These are phyloP conservation scores for Papilio xuthus DNA, from an alignment of 1,140 invertebrate species.

Conservation along the genomic window DNA sequence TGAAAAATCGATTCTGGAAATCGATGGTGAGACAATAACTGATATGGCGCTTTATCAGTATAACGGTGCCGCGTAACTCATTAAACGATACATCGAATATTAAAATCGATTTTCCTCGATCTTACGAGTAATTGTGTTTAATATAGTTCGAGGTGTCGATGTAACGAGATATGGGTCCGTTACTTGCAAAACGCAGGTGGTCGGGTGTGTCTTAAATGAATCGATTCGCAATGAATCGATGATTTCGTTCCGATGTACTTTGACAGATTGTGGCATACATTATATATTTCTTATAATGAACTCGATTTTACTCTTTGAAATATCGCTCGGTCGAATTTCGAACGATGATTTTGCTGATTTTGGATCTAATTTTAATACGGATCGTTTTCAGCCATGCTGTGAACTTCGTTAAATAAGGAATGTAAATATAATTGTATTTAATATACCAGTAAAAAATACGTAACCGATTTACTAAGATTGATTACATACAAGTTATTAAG, in stretches of 20 bases:
- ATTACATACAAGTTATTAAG: neutral
- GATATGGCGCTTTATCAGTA: conserved; percentile 35
- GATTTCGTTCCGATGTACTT: conserved; percentile 49
- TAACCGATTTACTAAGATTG: neutral
- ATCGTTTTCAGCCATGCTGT: conserved; percentile 38
- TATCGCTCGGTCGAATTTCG: conserved; percentile 38
- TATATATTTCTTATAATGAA: conserved; percentile 42
- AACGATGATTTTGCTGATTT: conserved; percentile 45
- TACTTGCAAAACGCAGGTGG: conserved; percentile 71
- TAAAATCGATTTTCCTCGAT: conserved; percentile 59
- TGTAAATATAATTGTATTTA: neutral
- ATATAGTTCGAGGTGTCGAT: conserved; percentile 65
- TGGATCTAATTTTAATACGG: conserved; percentile 43
- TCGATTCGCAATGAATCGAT: conserved; percentile 62
- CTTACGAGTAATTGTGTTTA: conserved; percentile 60
- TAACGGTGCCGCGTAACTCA: conserved; percentile 47
- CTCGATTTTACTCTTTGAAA: conserved; percentile 38
- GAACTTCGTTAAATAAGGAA: conserved; percentile 28
- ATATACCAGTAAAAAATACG: neutral
- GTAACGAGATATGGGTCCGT: conserved; percentile 62
- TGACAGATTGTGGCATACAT: conserved; percentile 46
- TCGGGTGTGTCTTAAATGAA: conserved; percentile 55
- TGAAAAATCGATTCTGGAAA: conserved; percentile 25
- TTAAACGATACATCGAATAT: conserved; percentile 51
- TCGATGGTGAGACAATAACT: conserved; percentile 6